phyloP scores from a whole-genome alignment of 2,797 vertebrate species.

The Onychomys leucogaster region DNA sequence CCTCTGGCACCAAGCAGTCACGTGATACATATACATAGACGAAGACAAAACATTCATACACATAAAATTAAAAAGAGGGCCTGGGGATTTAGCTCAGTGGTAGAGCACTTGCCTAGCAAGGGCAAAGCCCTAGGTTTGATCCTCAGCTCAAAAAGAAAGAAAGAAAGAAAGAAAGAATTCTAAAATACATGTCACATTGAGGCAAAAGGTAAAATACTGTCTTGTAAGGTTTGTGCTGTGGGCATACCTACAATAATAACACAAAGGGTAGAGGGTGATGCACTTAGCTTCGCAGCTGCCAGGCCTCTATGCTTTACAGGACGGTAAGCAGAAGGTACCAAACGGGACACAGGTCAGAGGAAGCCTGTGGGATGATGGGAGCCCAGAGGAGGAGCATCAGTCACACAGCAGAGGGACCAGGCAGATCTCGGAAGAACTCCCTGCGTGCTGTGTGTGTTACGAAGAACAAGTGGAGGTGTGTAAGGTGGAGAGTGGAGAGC shows the following conservation, averaged over 20 bases:
- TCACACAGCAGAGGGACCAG: not conserved
- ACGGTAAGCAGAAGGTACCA: not conserved
- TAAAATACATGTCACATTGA: not conserved
- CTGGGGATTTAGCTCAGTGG: no score
- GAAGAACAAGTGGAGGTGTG: not conserved
- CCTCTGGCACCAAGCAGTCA: not conserved
- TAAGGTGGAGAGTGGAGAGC: not conserved
- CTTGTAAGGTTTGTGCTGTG: not conserved
- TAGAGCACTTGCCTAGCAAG: no score
- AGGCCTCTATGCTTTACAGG: not conserved
- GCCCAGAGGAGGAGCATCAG: not conserved
- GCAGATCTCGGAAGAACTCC: not conserved
- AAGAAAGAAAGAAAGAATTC: not conserved
- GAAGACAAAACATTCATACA: not conserved
- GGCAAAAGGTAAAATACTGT: not conserved
- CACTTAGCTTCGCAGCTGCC: fast-evolving
- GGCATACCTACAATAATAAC: not conserved
- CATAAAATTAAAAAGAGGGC: not conserved
- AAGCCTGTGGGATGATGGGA: not conserved
- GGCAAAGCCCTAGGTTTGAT: no score
- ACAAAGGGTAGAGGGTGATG: not conserved
- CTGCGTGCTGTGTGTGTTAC: not conserved
- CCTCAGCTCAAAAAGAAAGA: no score
- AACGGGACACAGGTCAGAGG: not conserved
- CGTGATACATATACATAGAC: no score